Percentiles rank a stretch among this genome's conserved stretches.
Evolutionary conservation across 2,113 vertebrate species (phyloP).

Genomic region (Corvus cornix): DNA sequence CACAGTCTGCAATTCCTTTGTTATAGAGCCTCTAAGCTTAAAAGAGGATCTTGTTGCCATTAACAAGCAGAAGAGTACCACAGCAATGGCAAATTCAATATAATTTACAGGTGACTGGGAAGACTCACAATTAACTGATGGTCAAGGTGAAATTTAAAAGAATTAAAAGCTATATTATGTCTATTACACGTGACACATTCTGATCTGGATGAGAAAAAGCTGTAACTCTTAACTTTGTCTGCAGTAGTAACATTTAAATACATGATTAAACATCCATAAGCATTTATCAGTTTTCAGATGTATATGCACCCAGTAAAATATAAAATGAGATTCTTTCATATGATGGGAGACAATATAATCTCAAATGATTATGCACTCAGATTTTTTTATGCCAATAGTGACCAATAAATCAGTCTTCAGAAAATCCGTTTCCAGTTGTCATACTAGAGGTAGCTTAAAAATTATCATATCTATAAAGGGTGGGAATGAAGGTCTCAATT

Average conservation of each 20-base stretch:
- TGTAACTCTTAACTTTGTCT: background rate
- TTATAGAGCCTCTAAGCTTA: background rate
- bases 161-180: background rate
- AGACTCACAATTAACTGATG: background rate
- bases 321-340: background rate
- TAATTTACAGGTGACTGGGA: background rate
- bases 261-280: background rate
- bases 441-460: background rate
- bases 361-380: background rate
- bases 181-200: background rate
- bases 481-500: background rate
- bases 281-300: background rate
- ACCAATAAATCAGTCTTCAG: background rate
- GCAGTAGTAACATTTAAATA: background rate
- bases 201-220: background rate
- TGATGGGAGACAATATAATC: background rate
- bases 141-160: background rate
- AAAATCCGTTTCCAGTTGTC: background rate
- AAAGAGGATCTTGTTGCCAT: background rate
- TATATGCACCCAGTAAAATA: background rate
- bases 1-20: background rate
- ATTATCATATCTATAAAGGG: background rate
- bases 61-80: background rate
- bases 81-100: background rate
- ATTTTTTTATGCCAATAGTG: background rate